These are phyloP conservation scores for Mormyrus hasselquistii DNA, from an alignment of 2,797 vertebrate genomes.

Conservation along the genomic window DNA sequence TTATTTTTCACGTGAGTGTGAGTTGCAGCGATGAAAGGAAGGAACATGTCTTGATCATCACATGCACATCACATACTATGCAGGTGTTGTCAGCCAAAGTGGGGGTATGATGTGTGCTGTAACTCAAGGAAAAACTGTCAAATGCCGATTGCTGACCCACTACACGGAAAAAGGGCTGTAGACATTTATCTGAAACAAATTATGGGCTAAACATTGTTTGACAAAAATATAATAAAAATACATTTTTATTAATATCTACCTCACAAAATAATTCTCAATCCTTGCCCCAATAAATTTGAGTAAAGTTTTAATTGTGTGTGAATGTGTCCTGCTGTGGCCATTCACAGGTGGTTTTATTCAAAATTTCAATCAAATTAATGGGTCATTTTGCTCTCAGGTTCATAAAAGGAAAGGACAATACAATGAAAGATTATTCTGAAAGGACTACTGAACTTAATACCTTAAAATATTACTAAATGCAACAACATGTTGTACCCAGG, in stretches of 20 bases:
- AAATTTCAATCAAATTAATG: slow-evolving; percentile 32
- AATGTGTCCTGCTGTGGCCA: slow-evolving; percentile 43
- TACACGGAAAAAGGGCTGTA: slow-evolving; percentile 9
- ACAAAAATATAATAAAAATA: slow-evolving; percentile 57
- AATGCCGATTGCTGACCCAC: slow-evolving; percentile 17
- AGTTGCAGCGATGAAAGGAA: slow-evolving; percentile 38
- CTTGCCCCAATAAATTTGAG: slow-evolving; percentile 41
- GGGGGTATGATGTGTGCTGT: slow-evolving; percentile 59
- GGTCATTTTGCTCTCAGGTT: slow-evolving; percentile 65
- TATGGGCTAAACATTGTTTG: slow-evolving; percentile 61
- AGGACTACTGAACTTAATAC: slow-evolving; percentile 50
- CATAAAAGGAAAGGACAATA: slow-evolving; percentile 51
- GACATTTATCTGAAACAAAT: slow-evolving; percentile 55
- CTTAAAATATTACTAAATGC: slow-evolving; percentile 51
- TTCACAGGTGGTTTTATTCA: slow-evolving; percentile 28
- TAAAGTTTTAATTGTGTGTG: slow-evolving; percentile 42
- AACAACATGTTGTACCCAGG: slow-evolving; percentile 50
- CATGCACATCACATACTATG: slow-evolving; percentile 37
- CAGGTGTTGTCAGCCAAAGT: slow-evolving; percentile 69
- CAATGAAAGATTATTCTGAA: slow-evolving; percentile 36
- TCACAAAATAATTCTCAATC: slow-evolving; percentile 60
- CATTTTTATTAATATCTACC: slow-evolving; percentile 63
- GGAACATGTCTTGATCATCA: slow-evolving; percentile 38
- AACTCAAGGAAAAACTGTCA: slow-evolving; percentile 56
- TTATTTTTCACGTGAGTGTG: slow-evolving; percentile 47